Evolutionary conservation across 2,797 vertebrate genomes (phyloP).

Genomic region (Tachyglossus aculeatus): DNA sequence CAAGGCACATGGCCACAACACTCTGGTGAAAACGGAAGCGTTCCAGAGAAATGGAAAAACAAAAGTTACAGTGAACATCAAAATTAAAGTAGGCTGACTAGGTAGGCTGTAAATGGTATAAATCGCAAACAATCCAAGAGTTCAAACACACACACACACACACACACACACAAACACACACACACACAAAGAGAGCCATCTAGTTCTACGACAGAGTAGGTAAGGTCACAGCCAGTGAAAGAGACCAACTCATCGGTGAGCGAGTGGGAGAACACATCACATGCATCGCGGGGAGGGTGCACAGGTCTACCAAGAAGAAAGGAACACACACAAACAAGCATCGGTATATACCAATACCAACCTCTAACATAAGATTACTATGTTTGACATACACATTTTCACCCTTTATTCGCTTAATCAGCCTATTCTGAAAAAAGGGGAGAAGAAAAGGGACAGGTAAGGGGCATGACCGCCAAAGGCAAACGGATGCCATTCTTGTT

Average conservation of each 20-base stretch:
- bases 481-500: constrained; percentile 62
- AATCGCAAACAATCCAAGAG: constrained; percentile 50
- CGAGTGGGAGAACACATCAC: constrained; percentile 69
- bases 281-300: constrained; percentile 73
- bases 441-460: constrained; percentile 80
- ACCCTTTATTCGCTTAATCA: constrained; percentile 93
- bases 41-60: constrained; percentile 65
- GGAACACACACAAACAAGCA: constrained; percentile 77
- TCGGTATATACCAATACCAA: constrained; percentile 87
- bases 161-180: constrained; percentile 59
- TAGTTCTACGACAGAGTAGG: constrained; percentile 50
- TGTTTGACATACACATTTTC: constrained; percentile 98
- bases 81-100: constrained; percentile 48
- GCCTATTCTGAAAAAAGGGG: constrained; percentile 93
- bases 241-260: constrained; percentile 39
- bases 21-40: constrained; percentile 75
- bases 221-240: constrained; percentile 38
- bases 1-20: constrained; percentile 73
- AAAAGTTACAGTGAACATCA: constrained; percentile 59
- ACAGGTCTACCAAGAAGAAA: constrained; percentile 55
- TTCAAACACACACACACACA: constrained; percentile 55
- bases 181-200: constrained; percentile 53
- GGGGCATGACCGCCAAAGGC: constrained; percentile 65
- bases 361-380: constrained; percentile 99
- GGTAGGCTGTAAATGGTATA: neutral